phyloP scores from a whole-genome alignment of 2,797 vertebrate genomes.

The Limnodromus scolopaceus region DNA sequence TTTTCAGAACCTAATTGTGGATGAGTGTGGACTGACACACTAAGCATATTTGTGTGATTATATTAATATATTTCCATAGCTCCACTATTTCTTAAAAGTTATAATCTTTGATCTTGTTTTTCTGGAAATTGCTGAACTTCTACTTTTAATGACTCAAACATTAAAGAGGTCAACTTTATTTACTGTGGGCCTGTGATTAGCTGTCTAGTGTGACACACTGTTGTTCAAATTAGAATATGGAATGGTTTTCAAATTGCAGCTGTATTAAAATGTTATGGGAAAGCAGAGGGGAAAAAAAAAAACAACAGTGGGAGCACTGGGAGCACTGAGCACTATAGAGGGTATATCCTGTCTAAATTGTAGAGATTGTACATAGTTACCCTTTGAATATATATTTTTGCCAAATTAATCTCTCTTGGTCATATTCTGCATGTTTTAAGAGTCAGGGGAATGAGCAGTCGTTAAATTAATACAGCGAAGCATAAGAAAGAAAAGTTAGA shows the following conservation, averaged over 20 bases:
- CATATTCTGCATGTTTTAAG: neutral
- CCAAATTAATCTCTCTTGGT: neutral
- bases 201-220: neutral
- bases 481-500: neutral
- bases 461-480: neutral
- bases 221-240: neutral
- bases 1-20: neutral
- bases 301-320: neutral
- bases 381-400: neutral
- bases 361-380: neutral
- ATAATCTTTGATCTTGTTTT: neutral
- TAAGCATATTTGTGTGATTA: neutral
- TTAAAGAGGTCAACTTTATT: neutral
- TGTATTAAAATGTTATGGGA: neutral
- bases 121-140: neutral
- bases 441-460: neutral
- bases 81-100: neutral
- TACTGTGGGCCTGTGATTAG: neutral
- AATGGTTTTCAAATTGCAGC: neutral
- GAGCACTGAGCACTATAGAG: no score
- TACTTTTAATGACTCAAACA: neutral
- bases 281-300: accelerated
- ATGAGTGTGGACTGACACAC: neutral
- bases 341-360: neutral
- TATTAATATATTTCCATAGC: neutral